These are phyloP conservation scores for Petrocephalus sullivani DNA, from an alignment of 2,797 vertebrate genomes.

Conservation along the genomic window DNA sequence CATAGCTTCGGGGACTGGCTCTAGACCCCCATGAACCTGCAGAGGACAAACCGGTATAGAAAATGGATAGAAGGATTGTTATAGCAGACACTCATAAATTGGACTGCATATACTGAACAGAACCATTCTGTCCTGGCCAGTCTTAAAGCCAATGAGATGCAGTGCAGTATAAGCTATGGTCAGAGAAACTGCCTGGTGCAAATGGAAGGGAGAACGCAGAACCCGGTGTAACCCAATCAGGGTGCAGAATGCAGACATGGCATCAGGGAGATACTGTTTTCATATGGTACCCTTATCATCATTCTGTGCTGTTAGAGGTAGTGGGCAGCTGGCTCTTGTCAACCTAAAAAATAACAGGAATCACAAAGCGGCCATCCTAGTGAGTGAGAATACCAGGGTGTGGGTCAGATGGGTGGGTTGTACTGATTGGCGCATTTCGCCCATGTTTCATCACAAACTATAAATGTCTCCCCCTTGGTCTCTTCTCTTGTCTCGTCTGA, in stretches of 20 bases:
- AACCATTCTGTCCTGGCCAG: not conserved
- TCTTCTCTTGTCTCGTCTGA: too few species aligned
- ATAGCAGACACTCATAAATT: too few species aligned
- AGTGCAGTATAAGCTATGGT: not conserved
- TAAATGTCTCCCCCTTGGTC: not conserved
- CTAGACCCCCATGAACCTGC: not conserved
- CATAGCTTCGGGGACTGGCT: not conserved
- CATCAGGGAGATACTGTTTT: not conserved
- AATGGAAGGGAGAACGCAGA: not conserved
- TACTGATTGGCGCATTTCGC: too few species aligned
- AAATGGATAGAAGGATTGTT: not conserved
- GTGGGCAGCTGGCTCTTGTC: not conserved
- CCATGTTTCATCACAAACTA: too few species aligned
- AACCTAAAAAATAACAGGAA: too few species aligned
- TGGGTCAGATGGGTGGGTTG: not conserved
- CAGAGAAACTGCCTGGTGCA: not conserved
- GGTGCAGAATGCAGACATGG: not conserved
- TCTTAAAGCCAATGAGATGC: not conserved
- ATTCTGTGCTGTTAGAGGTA: not conserved
- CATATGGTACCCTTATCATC: not conserved
- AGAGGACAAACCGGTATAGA: not conserved
- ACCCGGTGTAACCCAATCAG: not conserved
- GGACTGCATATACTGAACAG: too few species aligned
- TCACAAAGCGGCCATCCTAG: too few species aligned
- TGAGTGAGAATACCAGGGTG: too few species aligned